Evolutionary conservation across 2,113 vertebrate genomes (phyloP).

Genomic region (Tyrannus savana): DNA sequence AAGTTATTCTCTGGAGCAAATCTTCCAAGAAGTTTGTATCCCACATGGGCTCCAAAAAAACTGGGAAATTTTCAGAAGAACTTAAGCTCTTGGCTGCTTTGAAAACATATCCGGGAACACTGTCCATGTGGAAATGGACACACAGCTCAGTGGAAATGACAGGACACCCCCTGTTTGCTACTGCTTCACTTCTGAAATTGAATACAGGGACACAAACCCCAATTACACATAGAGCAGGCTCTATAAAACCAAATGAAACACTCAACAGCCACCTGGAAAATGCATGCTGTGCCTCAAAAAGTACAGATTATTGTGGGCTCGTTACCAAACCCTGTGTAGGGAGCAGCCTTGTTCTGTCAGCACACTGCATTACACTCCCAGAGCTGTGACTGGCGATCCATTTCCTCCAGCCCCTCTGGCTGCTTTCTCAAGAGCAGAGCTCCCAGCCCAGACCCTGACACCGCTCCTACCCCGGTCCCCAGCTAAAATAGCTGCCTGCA

Average conservation of each 20-base stretch:
- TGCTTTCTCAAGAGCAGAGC: neutral
- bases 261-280: neutral
- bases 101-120: neutral
- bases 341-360: conserved; percentile 1
- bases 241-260: neutral
- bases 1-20: neutral
- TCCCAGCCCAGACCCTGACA: neutral
- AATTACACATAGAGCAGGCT: neutral
- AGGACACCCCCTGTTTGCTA: neutral
- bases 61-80: neutral
- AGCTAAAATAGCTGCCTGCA: neutral
- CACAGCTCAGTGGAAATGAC: neutral
- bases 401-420: conserved; percentile 8
- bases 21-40: neutral
- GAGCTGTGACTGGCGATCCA: neutral
- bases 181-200: neutral
- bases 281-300: neutral
- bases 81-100: neutral
- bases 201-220: neutral
- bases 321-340: neutral
- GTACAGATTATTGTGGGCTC: neutral
- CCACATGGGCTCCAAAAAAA: neutral
- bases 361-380: conserved; percentile 6
- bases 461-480: neutral
- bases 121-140: neutral